A percentile compares a stretch with the other conserved stretches of the same genome.
phyloP scores from a whole-genome alignment of 1,140 invertebrate species.

The Elymnias hypermnestra region DNA sequence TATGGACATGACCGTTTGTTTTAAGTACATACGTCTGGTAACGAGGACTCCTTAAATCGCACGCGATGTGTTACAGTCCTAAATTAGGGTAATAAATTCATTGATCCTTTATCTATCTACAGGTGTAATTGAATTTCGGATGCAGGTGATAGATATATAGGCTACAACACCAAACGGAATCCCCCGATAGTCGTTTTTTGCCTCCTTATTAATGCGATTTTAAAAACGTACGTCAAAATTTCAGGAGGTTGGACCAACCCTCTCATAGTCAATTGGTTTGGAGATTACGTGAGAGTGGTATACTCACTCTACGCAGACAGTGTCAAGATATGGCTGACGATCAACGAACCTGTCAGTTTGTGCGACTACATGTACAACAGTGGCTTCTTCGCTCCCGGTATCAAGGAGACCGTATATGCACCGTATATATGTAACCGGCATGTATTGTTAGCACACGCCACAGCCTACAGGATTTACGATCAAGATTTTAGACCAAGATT shows the following conservation, averaged over 20 bases:
- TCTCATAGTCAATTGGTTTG: constrained; percentile 20
- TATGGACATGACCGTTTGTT: no score
- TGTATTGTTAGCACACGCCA: constrained; percentile 17
- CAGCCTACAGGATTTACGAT: constrained; percentile 15
- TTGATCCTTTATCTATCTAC: no score
- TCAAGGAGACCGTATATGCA: constrained; percentile 8
- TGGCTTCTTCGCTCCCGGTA: constrained; percentile 5
- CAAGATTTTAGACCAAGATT: constrained; percentile 8
- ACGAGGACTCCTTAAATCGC: no score
- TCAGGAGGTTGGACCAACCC: constrained; percentile 24
- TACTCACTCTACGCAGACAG: constrained; percentile 14
- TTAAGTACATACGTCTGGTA: no score
- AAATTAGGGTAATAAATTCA: no score
- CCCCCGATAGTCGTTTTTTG: no score
- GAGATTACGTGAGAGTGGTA: constrained; percentile 13
- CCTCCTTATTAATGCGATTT: no score
- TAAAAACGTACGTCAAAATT: background rate
- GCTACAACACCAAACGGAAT: no score
- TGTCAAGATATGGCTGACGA: constrained; percentile 19
- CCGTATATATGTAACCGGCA: constrained; percentile 19
- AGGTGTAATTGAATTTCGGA: no score
- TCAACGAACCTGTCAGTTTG: constrained; percentile 12
- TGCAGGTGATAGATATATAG: no score
- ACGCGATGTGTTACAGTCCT: no score
- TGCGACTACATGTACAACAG: constrained; percentile 19